Evolutionary conservation across 2,113 vertebrate genomes (phyloP), one percentile per base, ranked within the genome.

Genomic region (Paedocypris sp.): DNA sequence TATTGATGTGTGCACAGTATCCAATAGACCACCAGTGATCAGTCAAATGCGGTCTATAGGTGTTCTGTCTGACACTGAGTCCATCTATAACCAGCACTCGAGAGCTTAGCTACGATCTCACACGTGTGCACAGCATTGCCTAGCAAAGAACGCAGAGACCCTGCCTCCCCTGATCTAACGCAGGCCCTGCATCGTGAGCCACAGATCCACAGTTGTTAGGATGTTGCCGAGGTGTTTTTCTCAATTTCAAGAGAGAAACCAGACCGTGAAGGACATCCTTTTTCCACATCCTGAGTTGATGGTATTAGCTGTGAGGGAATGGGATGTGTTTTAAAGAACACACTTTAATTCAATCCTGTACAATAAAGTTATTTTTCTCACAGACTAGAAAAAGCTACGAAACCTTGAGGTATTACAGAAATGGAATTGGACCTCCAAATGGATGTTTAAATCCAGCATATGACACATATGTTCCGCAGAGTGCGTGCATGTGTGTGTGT

Each of bases 131-230:
- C 6, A 33, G 19, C 26, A 25, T 28, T 13, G 15, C 19, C n/a
- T 39, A 39, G 32, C 8, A 3, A 28, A 20, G 29, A n/a, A 28
- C 12, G 13, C 23, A 9, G 8, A 16, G 13, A 20, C 31, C 26
- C 51, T 22, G 15, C 26, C n/a, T 13, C 35, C 42, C 42, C 39
- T 41, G 53, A 42, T 12, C 41, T 58, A 64, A 64, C 25, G 5
- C 22, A 54, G 52, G 9, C 18, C 35, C 9, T 6, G 1, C 31
- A 35, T 35, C 49, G 54, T 64, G 22, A 38, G n/a, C 39, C 25
- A 18, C 9, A 47, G 28, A 10, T 29, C 28, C 28, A 31, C 20
- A 33, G 15, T 61, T 61, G 33, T 23, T 15, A 61, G 59, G 3
- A 41, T 28, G 35, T 18, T 12, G 35, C 22, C 11, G 51, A 39